A percentile compares a stretch with the other conserved stretches of the same genome.
Conservation (phyloP, 2,888 invertebrate species). For the Carterocephalus palaemon region DNA sequence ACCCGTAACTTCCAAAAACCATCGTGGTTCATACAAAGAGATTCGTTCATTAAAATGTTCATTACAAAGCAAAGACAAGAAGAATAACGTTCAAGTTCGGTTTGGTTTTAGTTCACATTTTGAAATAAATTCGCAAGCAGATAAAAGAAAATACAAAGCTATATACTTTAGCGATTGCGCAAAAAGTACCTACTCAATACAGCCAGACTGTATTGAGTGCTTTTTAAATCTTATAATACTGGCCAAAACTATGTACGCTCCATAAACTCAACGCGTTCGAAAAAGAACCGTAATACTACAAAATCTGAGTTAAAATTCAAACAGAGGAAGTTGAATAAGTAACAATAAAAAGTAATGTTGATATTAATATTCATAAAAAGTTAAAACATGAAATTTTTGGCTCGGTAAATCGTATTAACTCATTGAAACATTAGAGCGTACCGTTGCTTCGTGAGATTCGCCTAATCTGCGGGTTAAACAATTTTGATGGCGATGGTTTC, state of each 20-base stretch:
- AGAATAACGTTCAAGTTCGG: slow-evolving; percentile 1
- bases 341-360: slow-evolving; percentile 24
- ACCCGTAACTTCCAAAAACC: too few relatives aligned
- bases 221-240: too few relatives aligned
- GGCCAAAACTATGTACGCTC: slow-evolving; percentile 12
- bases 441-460: slow-evolving; percentile 38
- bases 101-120: slow-evolving; percentile 4
- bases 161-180: slow-evolving; percentile 19
- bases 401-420: slow-evolving; percentile 35
- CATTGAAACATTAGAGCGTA: slow-evolving; percentile 40
- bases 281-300: slow-evolving; percentile 1
- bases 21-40: slow-evolving; percentile 2
- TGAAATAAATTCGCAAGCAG: slow-evolving; percentile 16
- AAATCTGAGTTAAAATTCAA: slow-evolving; percentile 5
- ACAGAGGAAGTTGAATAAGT: background rate
- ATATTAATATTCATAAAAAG: slow-evolving; percentile 26
- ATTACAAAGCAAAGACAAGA: too few relatives aligned
- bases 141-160: slow-evolving; percentile 16
- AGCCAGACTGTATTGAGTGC: slow-evolving; percentile 14
- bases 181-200: slow-evolving; percentile 24
- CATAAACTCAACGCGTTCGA: slow-evolving; percentile 3
- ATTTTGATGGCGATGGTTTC: slow-evolving; percentile 42
- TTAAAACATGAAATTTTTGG: slow-evolving; percentile 24
- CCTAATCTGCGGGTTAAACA: slow-evolving; percentile 33
- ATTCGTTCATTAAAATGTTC: slow-evolving; percentile 19